These are phyloP conservation scores for Struthidea cinerea DNA, from an alignment of 2,113 vertebrate genomes.

Conservation along the genomic window DNA sequence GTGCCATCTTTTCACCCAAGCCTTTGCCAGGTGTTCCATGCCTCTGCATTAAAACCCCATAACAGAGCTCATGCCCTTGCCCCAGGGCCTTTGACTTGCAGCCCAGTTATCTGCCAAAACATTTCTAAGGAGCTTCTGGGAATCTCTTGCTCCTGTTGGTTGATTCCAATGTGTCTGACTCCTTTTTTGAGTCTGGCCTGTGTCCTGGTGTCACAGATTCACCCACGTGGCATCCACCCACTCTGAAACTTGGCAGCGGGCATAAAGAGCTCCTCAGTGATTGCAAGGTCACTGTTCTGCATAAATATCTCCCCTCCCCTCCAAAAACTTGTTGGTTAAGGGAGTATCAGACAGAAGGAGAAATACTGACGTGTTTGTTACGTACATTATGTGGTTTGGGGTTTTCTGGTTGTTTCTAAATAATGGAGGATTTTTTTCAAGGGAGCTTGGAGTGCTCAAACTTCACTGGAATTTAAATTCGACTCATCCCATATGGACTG, in stretches of 20 bases:
- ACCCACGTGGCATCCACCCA: neutral
- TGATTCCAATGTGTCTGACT: neutral
- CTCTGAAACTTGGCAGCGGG: neutral
- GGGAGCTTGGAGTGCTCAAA: neutral
- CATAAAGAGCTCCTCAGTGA: neutral
- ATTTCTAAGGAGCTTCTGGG: neutral
- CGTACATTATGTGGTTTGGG: neutral
- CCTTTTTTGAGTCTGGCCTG: neutral
- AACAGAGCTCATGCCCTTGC: rapidly evolving
- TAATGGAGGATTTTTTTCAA: neutral
- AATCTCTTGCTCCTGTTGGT: neutral
- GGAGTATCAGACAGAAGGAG: neutral
- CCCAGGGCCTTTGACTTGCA: neutral
- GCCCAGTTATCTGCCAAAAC: neutral
- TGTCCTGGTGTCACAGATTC: neutral
- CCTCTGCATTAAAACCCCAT: neutral
- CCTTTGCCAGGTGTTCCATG: neutral
- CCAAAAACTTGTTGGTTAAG: neutral
- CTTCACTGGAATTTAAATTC: neutral
- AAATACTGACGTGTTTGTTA: neutral
- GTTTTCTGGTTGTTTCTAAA: neutral
- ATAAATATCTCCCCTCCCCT: neutral
- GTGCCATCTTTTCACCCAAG: neutral
- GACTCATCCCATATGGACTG: neutral
- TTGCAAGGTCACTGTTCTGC: neutral